Evolutionary conservation across 2,797 vertebrate genomes (phyloP).

Genomic region (Potorous gilbertii): DNA sequence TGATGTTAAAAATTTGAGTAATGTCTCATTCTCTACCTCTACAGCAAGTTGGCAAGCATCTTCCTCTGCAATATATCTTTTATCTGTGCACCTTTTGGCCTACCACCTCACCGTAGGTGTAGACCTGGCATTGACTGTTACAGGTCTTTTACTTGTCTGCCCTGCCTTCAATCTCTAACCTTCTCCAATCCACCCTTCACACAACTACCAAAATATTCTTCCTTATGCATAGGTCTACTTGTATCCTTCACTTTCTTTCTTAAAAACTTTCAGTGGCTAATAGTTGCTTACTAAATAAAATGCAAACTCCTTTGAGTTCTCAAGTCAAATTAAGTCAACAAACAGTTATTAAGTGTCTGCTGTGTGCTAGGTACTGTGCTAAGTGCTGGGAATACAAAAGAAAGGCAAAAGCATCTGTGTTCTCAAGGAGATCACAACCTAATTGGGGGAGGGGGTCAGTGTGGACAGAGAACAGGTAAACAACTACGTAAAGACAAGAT

Average conservation of each 20-base stretch:
- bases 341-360: no score
- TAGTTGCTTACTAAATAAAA: neutral
- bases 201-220: neutral
- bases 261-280: constrained; percentile 34
- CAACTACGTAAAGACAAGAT: no score
- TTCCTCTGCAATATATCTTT: neutral
- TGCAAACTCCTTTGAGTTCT: constrained; percentile 12
- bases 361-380: no score
- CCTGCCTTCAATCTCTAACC: neutral
- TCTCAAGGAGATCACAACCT: no score
- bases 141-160: neutral
- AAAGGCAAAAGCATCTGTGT: no score
- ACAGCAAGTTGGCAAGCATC: constrained; percentile 5
- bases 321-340: no score
- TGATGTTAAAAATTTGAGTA: neutral
- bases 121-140: neutral
- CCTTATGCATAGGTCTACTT: constrained; percentile 32
- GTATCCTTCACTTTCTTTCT: neutral
- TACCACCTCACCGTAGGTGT: neutral
- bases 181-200: neutral
- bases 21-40: neutral
- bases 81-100: neutral
- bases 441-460: no score
- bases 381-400: no score
- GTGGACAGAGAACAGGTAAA: no score